Conservation (phyloP, 2,888 invertebrate species). For the Gari tellinella region DNA sequence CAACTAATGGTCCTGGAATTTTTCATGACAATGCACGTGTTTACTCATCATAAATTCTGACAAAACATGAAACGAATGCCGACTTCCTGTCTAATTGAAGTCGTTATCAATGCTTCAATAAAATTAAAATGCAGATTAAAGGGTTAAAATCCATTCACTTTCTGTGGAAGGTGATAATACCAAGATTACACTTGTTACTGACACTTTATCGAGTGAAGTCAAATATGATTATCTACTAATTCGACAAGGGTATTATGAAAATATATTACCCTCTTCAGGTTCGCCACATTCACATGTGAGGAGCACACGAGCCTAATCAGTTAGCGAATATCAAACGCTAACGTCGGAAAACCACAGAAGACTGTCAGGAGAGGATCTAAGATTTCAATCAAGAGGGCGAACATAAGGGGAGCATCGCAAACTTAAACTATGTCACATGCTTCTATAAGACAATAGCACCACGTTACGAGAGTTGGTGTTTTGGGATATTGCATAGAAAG, state of each 20-base stretch:
- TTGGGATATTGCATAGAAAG: too few species aligned
- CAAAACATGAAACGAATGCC: slow-evolving; percentile 24
- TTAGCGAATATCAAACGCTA: too few species aligned
- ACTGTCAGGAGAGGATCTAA: too few species aligned
- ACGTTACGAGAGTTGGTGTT: too few species aligned
- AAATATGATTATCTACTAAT: slow-evolving; percentile 31
- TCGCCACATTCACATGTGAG: neutral
- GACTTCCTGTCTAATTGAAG: slow-evolving; percentile 16
- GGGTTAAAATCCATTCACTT: slow-evolving; percentile 17
- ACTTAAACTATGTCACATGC: too few species aligned
- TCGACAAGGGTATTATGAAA: slow-evolving; percentile 15
- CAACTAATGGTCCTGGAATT: neutral
- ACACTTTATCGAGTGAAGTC: slow-evolving; percentile 23
- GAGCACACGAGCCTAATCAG: too few species aligned
- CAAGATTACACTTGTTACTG: slow-evolving; percentile 5
- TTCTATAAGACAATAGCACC: too few species aligned
- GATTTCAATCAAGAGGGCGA: too few species aligned
- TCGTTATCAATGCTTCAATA: slow-evolving; percentile 36
- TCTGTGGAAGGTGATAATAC: neutral
- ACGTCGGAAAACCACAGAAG: too few species aligned
- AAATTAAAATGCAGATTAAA: slow-evolving; percentile 23
- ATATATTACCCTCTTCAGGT: slow-evolving; percentile 12
- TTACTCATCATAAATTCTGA: slow-evolving; percentile 28
- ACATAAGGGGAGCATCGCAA: too few species aligned
- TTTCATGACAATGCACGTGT: neutral